Base-by-base conservation (phyloP, 30 jellyfish, hydroid and myxozoan species). In the Aurelia aurita region DNA sequence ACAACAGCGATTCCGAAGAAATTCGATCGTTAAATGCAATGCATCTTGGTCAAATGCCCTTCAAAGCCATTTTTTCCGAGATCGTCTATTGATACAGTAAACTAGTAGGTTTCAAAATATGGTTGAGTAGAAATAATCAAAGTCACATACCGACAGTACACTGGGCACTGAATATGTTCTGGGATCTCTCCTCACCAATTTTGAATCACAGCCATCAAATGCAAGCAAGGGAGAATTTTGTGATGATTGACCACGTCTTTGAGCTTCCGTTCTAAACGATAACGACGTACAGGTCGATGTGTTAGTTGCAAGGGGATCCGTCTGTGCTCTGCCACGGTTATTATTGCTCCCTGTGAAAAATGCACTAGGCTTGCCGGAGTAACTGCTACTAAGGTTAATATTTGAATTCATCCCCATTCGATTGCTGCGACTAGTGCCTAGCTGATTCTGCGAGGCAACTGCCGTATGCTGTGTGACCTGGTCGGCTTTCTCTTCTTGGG, bases 271-370 rank as follows among this genome's bases (percentile, higher is more conserved):
- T 22, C 73, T 61, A 39, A 39, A 39, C 15, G 51, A 39, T 39
- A 39, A 39, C 51, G 47, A 22, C 14, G 35, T 22, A 18, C 73
- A 61, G 2, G 73, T 61, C 49, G 35, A 22, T 46, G 73, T 14
- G 29, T 61, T 32, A 21, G 51, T 22, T 51, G 58, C 23, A 58
- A 77, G 76, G 26, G 88, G 88, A 59, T 77, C 88, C n/a, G 88
- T 77, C 26, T 58, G 79, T 31, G 88, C 62, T 59, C 88, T 58
- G 28, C 28, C 58, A 13, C 88, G 88, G 46, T 26, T 47, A 27
- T 15, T 47, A 3, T 43, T n/a, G 72, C 28, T 25, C 58, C 16
- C 32, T 72, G 54, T 14, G 31, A 11, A 27, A 15, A 28, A 16
- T 23, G 20, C 23, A n/a, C 29, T 72, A 6, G 53, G 85, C 32